Evolutionary conservation across 1,140 invertebrate species (phyloP).

Genomic region (Listronotus bonariensis): DNA sequence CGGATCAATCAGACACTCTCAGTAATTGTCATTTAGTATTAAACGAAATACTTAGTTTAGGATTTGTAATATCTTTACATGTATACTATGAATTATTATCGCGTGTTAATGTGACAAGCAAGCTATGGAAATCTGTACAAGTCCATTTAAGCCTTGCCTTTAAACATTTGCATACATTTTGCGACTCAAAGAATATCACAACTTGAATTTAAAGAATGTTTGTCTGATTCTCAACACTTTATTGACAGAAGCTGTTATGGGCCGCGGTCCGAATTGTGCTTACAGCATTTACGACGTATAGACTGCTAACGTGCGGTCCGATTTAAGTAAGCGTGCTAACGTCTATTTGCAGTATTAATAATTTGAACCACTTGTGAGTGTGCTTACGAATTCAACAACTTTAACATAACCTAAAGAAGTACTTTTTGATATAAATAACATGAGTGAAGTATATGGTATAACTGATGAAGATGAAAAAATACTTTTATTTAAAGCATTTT

Average conservation of each 20-base stretch:
- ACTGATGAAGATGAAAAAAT: no score
- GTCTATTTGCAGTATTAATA: no score
- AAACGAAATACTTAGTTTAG: conserved; percentile 46
- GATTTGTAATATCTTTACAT: conserved; percentile 45
- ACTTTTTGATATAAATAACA: no score
- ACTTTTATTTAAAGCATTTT: no score
- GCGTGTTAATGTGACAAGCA: conserved; percentile 46
- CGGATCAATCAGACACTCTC: conserved; percentile 42
- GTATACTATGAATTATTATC: conserved; percentile 43
- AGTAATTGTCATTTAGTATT: conserved; percentile 43
- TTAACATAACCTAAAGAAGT: no score
- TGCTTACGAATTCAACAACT: no score
- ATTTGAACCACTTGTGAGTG: no score
- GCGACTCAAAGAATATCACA: conserved; percentile 20
- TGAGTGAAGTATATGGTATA: no score
- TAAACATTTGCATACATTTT: conserved; percentile 41
- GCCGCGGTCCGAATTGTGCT: no score
- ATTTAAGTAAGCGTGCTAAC: no score
- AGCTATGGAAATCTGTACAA: conserved; percentile 44
- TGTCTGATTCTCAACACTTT: conserved; percentile 36
- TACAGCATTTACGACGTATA: no score
- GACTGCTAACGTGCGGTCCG: no score
- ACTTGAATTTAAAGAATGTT: conserved; percentile 37
- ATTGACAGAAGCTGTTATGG: conserved; percentile 18
- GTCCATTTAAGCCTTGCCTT: conserved; percentile 37